phyloP scores from a whole-genome alignment of 2,113 vertebrate genomes.

The Nothobranchius kuhntae region DNA sequence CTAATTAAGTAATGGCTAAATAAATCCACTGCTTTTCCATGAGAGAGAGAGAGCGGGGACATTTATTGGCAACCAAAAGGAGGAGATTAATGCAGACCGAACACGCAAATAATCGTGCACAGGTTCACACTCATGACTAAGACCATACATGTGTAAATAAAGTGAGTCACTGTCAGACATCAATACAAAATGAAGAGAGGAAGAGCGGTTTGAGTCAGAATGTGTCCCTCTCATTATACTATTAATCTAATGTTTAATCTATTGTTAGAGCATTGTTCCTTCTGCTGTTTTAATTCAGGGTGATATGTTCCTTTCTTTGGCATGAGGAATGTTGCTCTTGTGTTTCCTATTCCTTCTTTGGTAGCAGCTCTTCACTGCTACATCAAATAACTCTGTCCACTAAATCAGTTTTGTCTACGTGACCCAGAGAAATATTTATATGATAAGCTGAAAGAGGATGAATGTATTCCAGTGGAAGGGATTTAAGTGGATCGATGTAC shows the following conservation, averaged over 20 bases:
- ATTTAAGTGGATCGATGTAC: constrained; percentile 20
- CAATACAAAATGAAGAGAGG: not conserved
- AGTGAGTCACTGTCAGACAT: not conserved
- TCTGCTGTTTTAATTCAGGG: constrained; percentile 12
- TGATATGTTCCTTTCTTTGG: constrained; percentile 16
- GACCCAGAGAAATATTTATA: constrained; percentile 55
- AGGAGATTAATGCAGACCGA: constrained; percentile 35
- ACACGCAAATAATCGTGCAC: constrained; percentile 13
- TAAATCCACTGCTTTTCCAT: constrained; percentile 55
- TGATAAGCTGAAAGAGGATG: constrained; percentile 15
- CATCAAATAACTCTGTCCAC: constrained; percentile 48
- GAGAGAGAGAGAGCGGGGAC: constrained; percentile 13
- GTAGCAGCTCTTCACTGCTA: constrained; percentile 40
- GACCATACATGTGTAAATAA: not conserved
- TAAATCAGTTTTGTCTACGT: constrained; percentile 63
- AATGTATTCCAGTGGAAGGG: constrained; percentile 21
- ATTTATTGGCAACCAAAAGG: constrained; percentile 35
- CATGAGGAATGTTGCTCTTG: constrained; percentile 54
- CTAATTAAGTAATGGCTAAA: constrained; percentile 74
- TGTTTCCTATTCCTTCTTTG: constrained; percentile 68
- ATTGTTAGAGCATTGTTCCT: not conserved
- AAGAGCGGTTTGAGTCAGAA: constrained; percentile 5
- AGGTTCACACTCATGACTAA: constrained; percentile 15
- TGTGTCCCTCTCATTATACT: not conserved
- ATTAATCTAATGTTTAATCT: not conserved